Evolutionary conservation across 2,888 invertebrate genomes (phyloP).

Genomic region (Zygaena filipendulae): DNA sequence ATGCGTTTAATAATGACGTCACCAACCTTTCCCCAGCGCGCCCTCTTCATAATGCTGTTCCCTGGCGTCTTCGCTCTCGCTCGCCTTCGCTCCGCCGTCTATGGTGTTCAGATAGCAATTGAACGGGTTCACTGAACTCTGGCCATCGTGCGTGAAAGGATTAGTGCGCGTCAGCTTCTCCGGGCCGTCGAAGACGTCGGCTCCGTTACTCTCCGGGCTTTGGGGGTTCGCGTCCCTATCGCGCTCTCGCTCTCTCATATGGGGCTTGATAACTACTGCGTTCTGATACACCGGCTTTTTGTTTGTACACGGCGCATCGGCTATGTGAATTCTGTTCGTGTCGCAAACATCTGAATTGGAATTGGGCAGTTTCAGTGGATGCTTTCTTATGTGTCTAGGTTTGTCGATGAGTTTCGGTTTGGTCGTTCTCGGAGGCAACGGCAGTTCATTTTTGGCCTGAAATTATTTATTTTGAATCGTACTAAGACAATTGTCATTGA

Average conservation of each 20-base stretch:
- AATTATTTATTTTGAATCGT: constrained; percentile 11
- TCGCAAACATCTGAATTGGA: constrained; percentile 4
- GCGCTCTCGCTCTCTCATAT: constrained; percentile 11
- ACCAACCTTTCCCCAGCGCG: constrained; percentile 35
- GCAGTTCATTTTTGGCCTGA: constrained; percentile 35
- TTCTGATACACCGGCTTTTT: constrained; percentile 38
- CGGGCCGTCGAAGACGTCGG: constrained; percentile 31
- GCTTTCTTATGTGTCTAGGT: constrained; percentile 44
- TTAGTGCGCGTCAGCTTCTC: constrained; percentile 27
- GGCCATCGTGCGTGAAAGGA: constrained; percentile 27
- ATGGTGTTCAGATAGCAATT: constrained; percentile 21
- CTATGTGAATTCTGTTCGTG: not conserved
- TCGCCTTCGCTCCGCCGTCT: constrained; percentile 5
- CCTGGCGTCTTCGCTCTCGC: constrained; percentile 13
- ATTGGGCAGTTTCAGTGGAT: constrained; percentile 34
- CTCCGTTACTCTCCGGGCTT: constrained; percentile 16
- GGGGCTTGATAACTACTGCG: constrained; percentile 20
- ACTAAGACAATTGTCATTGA: too few relatives aligned
- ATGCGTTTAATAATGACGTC: too few relatives aligned
- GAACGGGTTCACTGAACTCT: constrained; percentile 31
- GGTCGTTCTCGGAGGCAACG: constrained; percentile 40
- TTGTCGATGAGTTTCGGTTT: constrained; percentile 47
- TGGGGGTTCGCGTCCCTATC: constrained; percentile 3
- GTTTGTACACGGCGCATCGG: constrained; percentile 7
- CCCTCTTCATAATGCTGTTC: constrained; percentile 29